Percentiles rank a stretch among this genome's conserved stretches.
phyloP scores from a whole-genome alignment of 1,140 invertebrate genomes.

The Sminthurinus signatus region DNA sequence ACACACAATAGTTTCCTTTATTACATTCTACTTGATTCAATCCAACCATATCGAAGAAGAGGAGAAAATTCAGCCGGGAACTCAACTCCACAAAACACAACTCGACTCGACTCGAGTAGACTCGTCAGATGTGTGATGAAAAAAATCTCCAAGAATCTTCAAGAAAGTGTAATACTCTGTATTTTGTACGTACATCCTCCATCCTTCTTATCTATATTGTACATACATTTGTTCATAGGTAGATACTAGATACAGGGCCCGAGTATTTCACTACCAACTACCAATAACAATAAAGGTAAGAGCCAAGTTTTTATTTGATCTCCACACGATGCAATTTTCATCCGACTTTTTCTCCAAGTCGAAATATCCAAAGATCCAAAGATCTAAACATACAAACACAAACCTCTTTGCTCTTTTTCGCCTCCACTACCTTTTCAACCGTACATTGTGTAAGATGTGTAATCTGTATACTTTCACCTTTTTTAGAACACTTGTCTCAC shows the following conservation, averaged over 20 bases:
- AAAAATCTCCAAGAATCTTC: background rate
- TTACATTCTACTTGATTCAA: constrained; percentile 6
- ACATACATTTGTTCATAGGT: background rate
- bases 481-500: background rate
- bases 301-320: constrained; percentile 15
- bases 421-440: too few relatives aligned
- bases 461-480: too few relatives aligned
- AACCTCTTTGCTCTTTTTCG: too few relatives aligned
- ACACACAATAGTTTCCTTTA: constrained; percentile 7
- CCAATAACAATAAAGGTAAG: constrained; percentile 16
- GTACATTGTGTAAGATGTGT: too few relatives aligned
- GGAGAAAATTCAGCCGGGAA: background rate
- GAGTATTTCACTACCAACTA: constrained; percentile 14
- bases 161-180: background rate
- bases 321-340: background rate
- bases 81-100: background rate
- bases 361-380: too few relatives aligned
- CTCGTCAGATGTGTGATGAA: background rate
- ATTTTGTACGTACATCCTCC: background rate
- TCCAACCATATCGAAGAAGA: background rate
- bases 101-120: background rate
- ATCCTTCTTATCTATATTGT: background rate
- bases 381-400: too few relatives aligned
- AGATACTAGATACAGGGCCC: background rate
- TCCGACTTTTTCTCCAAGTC: too few relatives aligned